Evolutionary conservation across 2,797 vertebrate genomes (phyloP).

Genomic region (Neosalanx taihuensis): DNA sequence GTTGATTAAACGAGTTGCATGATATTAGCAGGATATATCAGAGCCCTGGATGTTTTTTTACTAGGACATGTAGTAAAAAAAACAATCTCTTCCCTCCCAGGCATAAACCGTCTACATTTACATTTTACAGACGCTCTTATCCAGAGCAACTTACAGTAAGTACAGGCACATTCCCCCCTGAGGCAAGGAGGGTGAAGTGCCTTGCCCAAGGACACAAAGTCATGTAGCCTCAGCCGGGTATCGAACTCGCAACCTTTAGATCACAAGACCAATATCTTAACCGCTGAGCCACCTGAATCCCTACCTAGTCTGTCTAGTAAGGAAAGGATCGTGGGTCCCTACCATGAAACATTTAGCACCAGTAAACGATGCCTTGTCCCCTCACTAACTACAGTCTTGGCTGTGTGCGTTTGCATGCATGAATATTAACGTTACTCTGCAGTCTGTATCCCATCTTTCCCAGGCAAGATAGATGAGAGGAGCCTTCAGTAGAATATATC

Average conservation of each 20-base stretch:
- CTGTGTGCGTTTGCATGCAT: slow-evolving; percentile 57
- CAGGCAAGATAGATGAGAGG: background rate
- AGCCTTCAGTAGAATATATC: background rate
- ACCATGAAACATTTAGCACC: slow-evolving; percentile 60
- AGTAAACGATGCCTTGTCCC: slow-evolving; percentile 43
- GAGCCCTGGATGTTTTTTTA: background rate
- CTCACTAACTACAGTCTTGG: slow-evolving; percentile 20
- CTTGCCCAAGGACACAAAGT: too few species aligned
- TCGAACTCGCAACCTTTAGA: too few species aligned
- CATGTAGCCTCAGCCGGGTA: too few species aligned
- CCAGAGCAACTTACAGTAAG: too few species aligned
- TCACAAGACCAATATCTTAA: too few species aligned
- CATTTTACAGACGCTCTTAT: too few species aligned
- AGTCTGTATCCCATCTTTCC: background rate
- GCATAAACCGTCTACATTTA: background rate
- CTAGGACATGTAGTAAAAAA: background rate
- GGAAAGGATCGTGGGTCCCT: slow-evolving; percentile 38
- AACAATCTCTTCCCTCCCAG: background rate
- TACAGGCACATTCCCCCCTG: too few species aligned
- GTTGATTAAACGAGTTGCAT: background rate
- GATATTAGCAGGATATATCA: too few species aligned
- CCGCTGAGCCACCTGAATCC: slow-evolving; percentile 1
- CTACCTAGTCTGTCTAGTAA: slow-evolving; percentile 26
- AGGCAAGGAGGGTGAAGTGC: too few species aligned
- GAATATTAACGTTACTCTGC: slow-evolving; percentile 37